These are phyloP conservation scores for Catharus bicknelli DNA, from an alignment of 2,113 vertebrate genomes.

Conservation along the genomic window DNA sequence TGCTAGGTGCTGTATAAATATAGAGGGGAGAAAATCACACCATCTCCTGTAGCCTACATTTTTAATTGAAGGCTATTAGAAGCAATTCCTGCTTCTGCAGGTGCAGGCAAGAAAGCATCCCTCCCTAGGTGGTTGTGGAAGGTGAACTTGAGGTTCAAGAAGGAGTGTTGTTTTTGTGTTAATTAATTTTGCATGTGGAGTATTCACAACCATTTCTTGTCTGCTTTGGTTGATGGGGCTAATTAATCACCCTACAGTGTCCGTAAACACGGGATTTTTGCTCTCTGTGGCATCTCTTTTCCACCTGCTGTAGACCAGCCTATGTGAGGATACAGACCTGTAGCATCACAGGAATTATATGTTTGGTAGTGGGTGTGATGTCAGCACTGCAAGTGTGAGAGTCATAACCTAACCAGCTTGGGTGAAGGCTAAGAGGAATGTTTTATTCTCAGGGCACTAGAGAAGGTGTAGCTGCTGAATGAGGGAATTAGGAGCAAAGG, in stretches of 20 bases:
- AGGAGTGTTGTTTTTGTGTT: constrained; percentile 49
- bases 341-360: neutral
- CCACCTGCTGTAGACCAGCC: constrained; percentile 56
- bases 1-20: constrained; percentile 20
- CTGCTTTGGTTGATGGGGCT: constrained; percentile 62
- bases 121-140: constrained; percentile 54
- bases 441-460: neutral
- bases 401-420: neutral
- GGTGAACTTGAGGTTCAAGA: constrained; percentile 53
- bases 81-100: constrained; percentile 53
- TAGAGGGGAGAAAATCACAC: constrained; percentile 11
- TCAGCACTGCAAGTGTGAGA: neutral
- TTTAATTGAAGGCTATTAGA: constrained; percentile 55
- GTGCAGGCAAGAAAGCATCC: constrained; percentile 46
- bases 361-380: neutral
- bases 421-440: neutral
- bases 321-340: neutral
- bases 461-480: neutral
- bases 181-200: constrained; percentile 71
- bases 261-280: constrained; percentile 67
- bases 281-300: constrained; percentile 40
- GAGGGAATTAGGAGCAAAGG: neutral
- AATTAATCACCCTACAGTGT: constrained; percentile 73
- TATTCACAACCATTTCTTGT: constrained; percentile 64
- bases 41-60: constrained; percentile 13